Evolutionary conservation across 2,888 invertebrate species (phyloP).

Genomic region (Parochlus steinenii): DNA sequence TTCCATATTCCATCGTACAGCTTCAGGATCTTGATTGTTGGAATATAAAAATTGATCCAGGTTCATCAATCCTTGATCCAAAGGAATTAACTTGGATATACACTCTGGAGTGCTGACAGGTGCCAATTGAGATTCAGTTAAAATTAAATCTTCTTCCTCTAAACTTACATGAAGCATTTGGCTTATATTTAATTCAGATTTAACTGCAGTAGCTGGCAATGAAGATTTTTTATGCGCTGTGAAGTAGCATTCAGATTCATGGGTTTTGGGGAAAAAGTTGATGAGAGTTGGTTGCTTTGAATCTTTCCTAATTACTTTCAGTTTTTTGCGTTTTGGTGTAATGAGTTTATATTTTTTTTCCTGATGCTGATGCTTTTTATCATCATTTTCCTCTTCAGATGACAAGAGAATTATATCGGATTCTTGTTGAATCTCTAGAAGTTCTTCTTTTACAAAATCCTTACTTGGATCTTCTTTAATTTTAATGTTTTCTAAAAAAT

Average conservation of each 20-base stretch:
- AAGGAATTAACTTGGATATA: neutral
- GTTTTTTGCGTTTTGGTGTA: no score
- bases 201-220: neutral
- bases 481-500: no score
- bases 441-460: no score
- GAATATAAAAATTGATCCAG: no score
- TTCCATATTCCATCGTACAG: constrained; percentile 2
- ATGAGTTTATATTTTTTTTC: no score
- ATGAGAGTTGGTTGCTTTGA: constrained; percentile 4
- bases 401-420: constrained; percentile 20
- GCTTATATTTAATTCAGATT: constrained; percentile 1
- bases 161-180: constrained; percentile 7
- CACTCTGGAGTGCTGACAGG: constrained; percentile 1
- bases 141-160: constrained; percentile 6
- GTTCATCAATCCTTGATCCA: constrained; percentile 5
- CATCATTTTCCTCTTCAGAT: constrained; percentile 24
- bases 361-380: neutral
- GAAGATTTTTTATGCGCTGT: neutral
- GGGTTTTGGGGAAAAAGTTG: constrained; percentile 1
- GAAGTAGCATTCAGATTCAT: constrained; percentile 5
- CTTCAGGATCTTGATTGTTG: neutral
- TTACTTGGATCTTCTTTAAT: no score
- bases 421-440: no score
- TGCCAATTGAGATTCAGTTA: constrained; percentile 4
- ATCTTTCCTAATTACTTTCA: constrained; percentile 6